Conservation (phyloP, 2,797 vertebrate genomes). For the Trichosurus vulpecula region DNA sequence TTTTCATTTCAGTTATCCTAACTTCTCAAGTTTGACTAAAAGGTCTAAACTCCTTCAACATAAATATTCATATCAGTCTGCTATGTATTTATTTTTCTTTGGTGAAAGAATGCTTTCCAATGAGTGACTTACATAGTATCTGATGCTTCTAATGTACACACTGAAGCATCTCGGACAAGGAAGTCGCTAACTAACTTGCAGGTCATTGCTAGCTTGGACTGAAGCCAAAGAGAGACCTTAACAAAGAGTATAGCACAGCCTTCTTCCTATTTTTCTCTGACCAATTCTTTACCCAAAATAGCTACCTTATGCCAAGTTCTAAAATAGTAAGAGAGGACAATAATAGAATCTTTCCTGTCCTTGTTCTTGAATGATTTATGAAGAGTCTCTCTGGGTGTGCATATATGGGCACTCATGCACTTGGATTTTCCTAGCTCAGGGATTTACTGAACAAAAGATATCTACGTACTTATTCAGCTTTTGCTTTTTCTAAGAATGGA, state of each 20-base stretch:
- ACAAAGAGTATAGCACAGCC: background rate
- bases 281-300: background rate
- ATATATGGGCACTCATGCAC: background rate
- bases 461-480: slow-evolving; percentile 17
- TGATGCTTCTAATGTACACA: background rate
- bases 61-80: background rate
- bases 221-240: background rate
- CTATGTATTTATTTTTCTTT: background rate
- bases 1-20: background rate
- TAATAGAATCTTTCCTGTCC: slow-evolving; percentile 34
- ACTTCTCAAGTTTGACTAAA: background rate
- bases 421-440: background rate
- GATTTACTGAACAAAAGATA: slow-evolving; percentile 47
- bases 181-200: background rate
- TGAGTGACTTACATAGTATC: background rate
- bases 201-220: background rate
- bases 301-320: slow-evolving; percentile 1
- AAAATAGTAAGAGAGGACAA: slow-evolving; percentile 11
- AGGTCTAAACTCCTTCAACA: background rate
- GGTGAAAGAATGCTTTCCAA: background rate
- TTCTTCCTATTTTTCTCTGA: slow-evolving; percentile 8
- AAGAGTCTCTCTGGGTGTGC: background rate
- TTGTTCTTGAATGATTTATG: slow-evolving; percentile 52
- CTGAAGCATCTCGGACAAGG: background rate
- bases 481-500: slow-evolving; percentile 49